Evolutionary conservation across 2,113 vertebrate genomes (phyloP), one percentile per base, ranked within the genome.

Genomic region (Neotragus pygmaeus): DNA sequence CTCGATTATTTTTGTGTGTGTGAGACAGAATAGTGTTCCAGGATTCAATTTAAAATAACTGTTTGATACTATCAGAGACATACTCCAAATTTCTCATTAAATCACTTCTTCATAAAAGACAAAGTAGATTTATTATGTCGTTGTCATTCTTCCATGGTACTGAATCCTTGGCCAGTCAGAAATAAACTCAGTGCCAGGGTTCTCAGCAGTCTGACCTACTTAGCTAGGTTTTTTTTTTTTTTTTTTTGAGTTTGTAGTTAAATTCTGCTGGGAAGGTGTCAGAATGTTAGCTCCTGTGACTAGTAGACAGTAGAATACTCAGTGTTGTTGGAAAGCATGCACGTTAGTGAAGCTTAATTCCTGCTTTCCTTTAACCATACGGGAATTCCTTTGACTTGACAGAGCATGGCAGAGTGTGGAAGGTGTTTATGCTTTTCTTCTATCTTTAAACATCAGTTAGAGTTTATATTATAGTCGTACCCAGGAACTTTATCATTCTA

Each of bases 141-240:
- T 83, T 96, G 96, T 97, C 82, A 92, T 90, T 95, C 87, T 95
- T 81, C 81, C 88, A 47, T 73, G 43, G 55, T n/a, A 62, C 60
- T 90, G 75, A 95, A 90, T 83, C 14, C 70, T 95, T 96, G 88
- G 70, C 97, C 88, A 95, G 94, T 84, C 39, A 89, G 36, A 97
- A 96, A 87, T 51, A 85, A 91, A 45, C 28, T 87, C 39, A 91
- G 7, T 83, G 94, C 95, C 96, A 97, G 70, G 15, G 19, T 21
- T 94, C 15, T 95, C 85, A 86, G 92, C 30, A 81, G 77, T 91
- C 90, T 98, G 96, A 97, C 97, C 93, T 96, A 97, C 77, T 97
- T 98, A 96, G 85, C 96, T 95, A 90, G 36, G 12, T 7, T 83
- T 75, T 49, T 86, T 66, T n/a, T n/a, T n/a, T n/a, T n/a, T n/a